Base-by-base conservation (phyloP, 2,797 vertebrate genomes). In the Numenius phaeopus region DNA sequence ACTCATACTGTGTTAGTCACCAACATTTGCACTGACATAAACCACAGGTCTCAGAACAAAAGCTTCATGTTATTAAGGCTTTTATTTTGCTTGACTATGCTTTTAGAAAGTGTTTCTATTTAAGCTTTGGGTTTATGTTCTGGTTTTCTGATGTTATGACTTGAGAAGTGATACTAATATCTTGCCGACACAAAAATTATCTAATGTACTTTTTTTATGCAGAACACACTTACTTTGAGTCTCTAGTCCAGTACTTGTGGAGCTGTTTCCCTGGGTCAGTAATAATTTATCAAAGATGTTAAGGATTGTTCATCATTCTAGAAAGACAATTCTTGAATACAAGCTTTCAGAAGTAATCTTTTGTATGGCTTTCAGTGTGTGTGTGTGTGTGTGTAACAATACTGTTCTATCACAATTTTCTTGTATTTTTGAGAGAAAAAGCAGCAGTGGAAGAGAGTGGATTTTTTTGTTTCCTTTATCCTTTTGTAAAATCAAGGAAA, bases 101-200 rank as follows among this genome's bases (percentile, higher is more conserved):
- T 83, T 83, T 91, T 66, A 54, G 61, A 66, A 93, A 87, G 24
- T 82, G 55, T 94, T 96, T 93, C 37, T 67, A 27, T 73, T 94
- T 96, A 81, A 83, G 50, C 17, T 64, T 70, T 58, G 49, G 57
- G 27, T 95, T 94, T 91, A 76, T 69, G 54, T 40, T 86, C 40
- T 84, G 32, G 9, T 96, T 97, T 97, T 67, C 39, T 50, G 71
- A 86, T 21, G 39, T 55, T 32, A 26, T 82, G 23, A 52, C 27
- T 95, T 92, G n/a, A 89, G 92, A 91, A 80, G 30, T 26, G 66
- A 20, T 52, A 14, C 32, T 94, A 69, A 46, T 64, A 88, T 24
- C 47, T 94, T 65, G 15, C 52, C 54, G 46, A 87, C 30, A 55
- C 40, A 10, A 83, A 90, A 89, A 82, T 76, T 44, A 59, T 59